A percentile compares a stretch with the other conserved stretches of the same genome.
phyloP scores from a whole-genome alignment of 1,140 invertebrate species.

The Scaptomyza graminum region DNA sequence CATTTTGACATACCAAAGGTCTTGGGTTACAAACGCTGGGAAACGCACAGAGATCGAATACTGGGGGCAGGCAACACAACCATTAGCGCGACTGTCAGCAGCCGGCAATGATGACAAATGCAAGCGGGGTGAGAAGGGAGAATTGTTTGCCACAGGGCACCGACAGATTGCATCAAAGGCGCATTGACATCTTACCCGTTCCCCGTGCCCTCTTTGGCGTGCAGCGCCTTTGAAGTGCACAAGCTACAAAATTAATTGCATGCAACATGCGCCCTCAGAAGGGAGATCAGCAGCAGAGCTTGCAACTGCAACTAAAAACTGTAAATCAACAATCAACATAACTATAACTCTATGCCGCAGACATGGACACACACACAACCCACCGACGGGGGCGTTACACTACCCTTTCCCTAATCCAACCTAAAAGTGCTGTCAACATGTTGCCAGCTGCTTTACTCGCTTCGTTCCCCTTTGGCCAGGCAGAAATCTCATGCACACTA shows the following conservation, averaged over 20 bases:
- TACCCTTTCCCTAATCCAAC: neutral
- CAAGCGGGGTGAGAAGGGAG: neutral
- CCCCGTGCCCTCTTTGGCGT: constrained; percentile 30
- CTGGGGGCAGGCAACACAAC: constrained; percentile 4
- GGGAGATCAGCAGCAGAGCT: constrained; percentile 21
- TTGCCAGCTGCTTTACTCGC: constrained; percentile 52
- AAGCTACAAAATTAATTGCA: constrained; percentile 76
- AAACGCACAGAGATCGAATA: constrained; percentile 61
- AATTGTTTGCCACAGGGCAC: neutral
- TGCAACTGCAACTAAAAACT: constrained; percentile 48
- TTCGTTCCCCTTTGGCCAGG: constrained; percentile 67
- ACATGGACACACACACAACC: constrained; percentile 10
- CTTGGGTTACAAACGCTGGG: constrained; percentile 69
- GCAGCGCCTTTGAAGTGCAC: constrained; percentile 69
- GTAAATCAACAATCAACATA: constrained; percentile 82
- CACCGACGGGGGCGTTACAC: constrained; percentile 1
- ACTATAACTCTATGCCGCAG: constrained; percentile 63
- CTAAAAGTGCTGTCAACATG: constrained; percentile 64
- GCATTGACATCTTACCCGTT: constrained; percentile 49
- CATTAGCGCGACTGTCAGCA: constrained; percentile 65
- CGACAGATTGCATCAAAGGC: constrained; percentile 61
- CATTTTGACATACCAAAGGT: constrained; percentile 69
- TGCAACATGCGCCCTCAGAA: constrained; percentile 62
- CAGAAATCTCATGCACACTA: constrained; percentile 54
- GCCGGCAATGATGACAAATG: constrained; percentile 28